Percentiles rank a stretch among this genome's conserved stretches.
phyloP scores from a whole-genome alignment of 2,797 vertebrate species.

The Ctenochaetus hawaiiensis region DNA sequence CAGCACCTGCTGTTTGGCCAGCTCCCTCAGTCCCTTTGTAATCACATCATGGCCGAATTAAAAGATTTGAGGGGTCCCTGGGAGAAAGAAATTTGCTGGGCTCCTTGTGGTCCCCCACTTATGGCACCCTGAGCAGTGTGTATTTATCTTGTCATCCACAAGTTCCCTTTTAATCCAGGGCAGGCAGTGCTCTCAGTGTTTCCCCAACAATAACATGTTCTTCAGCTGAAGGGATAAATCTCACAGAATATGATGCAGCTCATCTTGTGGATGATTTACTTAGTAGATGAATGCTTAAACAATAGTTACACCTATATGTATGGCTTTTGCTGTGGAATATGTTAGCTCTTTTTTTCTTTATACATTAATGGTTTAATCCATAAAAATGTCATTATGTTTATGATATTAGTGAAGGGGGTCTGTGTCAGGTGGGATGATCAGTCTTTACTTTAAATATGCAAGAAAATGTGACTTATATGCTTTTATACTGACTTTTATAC shows the following conservation, averaged over 20 bases:
- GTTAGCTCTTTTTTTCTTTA: too few species aligned
- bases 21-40: neutral
- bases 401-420: neutral
- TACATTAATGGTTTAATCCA: neutral
- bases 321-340: neutral
- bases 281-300: neutral
- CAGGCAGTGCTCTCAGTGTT: neutral
- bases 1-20: neutral
- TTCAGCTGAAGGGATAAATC: neutral
- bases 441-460: neutral
- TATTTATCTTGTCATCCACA: neutral
- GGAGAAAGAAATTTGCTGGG: accelerated
- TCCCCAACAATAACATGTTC: neutral
- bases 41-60: neutral
- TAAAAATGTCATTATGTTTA: neutral
- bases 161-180: neutral
- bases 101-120: neutral
- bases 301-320: neutral
- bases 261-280: neutral
- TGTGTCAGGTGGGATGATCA: neutral
- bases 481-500: too few species aligned
- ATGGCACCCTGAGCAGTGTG: neutral
- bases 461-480: neutral
- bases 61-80: neutral
- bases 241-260: neutral